Evolutionary conservation across 92 coral and sea anemone genomes (phyloP).

Genomic region (Umimayanthus chanpuru): DNA sequence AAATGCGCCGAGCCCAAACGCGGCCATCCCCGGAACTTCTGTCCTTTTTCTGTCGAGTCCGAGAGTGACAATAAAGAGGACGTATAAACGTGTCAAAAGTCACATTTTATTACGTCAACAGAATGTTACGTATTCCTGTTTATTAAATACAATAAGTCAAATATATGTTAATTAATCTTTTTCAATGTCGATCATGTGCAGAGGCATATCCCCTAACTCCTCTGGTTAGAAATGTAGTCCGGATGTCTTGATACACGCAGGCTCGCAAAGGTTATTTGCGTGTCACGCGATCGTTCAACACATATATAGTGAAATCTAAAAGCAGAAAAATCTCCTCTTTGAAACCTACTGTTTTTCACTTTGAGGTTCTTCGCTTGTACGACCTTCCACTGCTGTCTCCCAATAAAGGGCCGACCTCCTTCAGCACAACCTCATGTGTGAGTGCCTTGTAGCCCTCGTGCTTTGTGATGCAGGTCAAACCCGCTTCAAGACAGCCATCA

Average conservation of each 20-base stretch:
- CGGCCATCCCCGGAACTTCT: background rate
- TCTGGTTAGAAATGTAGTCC: constrained; percentile 13
- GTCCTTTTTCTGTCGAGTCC: background rate
- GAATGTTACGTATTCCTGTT: background rate
- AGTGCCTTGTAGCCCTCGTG: too few species aligned
- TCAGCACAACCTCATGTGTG: too few species aligned
- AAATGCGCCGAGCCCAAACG: background rate
- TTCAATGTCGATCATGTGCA: background rate
- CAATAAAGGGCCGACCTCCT: too few species aligned
- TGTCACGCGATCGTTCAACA: too few species aligned
- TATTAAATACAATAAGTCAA: background rate
- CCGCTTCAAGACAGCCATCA: too few species aligned
- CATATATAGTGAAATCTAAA: too few species aligned
- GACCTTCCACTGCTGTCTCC: too few species aligned
- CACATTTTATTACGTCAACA: background rate
- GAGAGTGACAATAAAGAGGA: background rate
- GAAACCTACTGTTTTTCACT: too few species aligned
- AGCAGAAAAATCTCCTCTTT: too few species aligned
- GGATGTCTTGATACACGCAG: constrained; percentile 22
- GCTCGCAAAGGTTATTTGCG: constrained; percentile 36
- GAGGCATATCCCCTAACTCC: constrained; percentile 19
- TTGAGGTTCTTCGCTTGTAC: too few species aligned
- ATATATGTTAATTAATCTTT: background rate
- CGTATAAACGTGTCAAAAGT: background rate
- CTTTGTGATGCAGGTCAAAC: too few species aligned